Evolutionary conservation across 1,140 invertebrate genomes (phyloP), one percentile per base, ranked within the genome.

Genomic region (Panagrolaimus sp.): DNA sequence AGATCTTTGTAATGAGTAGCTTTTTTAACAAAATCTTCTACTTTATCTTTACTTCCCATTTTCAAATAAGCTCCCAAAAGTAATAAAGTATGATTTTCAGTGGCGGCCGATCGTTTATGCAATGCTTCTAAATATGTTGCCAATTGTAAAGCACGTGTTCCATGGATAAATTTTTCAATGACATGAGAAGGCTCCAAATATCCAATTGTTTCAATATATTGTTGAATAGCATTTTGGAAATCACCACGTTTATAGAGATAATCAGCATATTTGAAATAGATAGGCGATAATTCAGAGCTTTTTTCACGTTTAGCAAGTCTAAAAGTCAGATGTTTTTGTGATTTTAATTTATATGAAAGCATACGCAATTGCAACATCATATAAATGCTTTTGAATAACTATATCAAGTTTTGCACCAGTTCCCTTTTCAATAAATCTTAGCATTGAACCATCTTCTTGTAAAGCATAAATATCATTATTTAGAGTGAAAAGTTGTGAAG

Each of bases 201-300:
- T 26, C 82, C 80, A 52, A 82, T 78, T 10, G 80, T 80, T 52
- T 83, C 73, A 17, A 79, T 73, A 43, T 82, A 82, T 58, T 82
- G 79, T 12, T 72, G 32, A 14, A 82, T 75, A 0, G 80, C 69
- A 65, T 82, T 82, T n/a, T 74, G 70, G 66, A 74, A 83, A 68
- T 82, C 80, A 15, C 79, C 81, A 62, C 64, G 80, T 80, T 52
- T 46, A 63, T 82, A 82, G 24, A 83, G 69, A 62, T 83, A 80
- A 62, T 83, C 75, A 21, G 77, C 80, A 44, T 83, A 83, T 71
- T 81, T 83, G 45, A 69, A 52, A 65, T 73, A 75, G 69, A 82
- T 82, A 10, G 65, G 26, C 38, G 62, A 46, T n/a, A 79, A 52
- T 45, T 82, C 71, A 12, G 67, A 28, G n/a, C 28, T 43, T 6